Percentiles rank a stretch among this genome's conserved stretches.
Evolutionary conservation across 1,140 invertebrate genomes (phyloP).

Genomic region (Lasaia peninsularis): DNA sequence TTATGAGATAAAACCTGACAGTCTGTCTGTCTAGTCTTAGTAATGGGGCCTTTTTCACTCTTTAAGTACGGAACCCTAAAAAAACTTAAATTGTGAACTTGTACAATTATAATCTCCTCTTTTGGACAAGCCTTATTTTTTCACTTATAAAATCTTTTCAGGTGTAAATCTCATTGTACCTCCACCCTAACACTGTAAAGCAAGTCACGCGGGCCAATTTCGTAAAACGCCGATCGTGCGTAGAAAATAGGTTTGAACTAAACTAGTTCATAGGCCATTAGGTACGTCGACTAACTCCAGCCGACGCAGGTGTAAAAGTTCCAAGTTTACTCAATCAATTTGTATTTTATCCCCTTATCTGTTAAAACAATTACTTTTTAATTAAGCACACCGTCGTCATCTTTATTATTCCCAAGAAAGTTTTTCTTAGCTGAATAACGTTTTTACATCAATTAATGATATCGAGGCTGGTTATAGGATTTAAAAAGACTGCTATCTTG

Average conservation of each 20-base stretch:
- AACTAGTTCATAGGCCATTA: conserved; percentile 22
- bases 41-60: no score
- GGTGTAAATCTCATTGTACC: not conserved
- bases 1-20: no score
- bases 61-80: no score
- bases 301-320: conserved; percentile 14
- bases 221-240: conserved; percentile 41
- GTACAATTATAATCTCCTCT: no score
- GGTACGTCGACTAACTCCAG: conserved; percentile 15
- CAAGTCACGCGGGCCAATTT: conserved; percentile 61
- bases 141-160: not conserved
- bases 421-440: no score
- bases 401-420: conserved; percentile 3
- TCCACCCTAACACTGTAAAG: conserved; percentile 20
- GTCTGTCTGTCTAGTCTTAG: no score
- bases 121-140: no score
- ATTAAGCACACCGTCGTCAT: not conserved
- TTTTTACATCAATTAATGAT: no score
- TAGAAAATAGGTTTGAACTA: conserved; percentile 37
- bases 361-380: conserved; percentile 5
- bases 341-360: conserved; percentile 8
- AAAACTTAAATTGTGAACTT: no score
- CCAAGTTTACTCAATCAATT: conserved; percentile 12
- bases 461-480: no score
- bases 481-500: no score